These are phyloP conservation scores for Leucophenga maculata DNA, from an alignment of 2,888 invertebrate genomes.

Conservation along the genomic window DNA sequence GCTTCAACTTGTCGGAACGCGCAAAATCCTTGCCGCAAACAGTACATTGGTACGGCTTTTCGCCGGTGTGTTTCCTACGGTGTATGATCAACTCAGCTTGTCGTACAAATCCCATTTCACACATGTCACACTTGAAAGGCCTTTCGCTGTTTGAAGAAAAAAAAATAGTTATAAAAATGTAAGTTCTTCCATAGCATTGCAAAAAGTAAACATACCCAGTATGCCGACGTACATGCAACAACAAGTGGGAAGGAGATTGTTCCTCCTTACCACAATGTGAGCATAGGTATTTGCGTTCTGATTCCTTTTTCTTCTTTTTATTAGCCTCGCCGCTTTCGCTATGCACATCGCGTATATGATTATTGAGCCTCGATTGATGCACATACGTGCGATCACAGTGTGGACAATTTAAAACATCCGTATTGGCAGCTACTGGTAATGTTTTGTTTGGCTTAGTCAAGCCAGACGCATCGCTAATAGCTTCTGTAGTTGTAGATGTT, in stretches of 20 bases:
- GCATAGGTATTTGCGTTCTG: slow-evolving; percentile 72
- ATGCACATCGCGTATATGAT: slow-evolving; percentile 34
- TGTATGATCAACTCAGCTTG: slow-evolving; percentile 73
- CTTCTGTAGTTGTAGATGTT: too few relatives aligned
- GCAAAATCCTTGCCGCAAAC: slow-evolving; percentile 72
- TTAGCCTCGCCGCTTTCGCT: neutral
- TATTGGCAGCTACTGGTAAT: neutral
- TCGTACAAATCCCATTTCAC: slow-evolving; percentile 74
- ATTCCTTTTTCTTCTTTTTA: slow-evolving; percentile 51
- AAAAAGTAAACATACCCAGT: slow-evolving; percentile 65
- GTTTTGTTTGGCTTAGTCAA: too few relatives aligned
- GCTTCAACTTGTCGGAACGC: slow-evolving; percentile 74
- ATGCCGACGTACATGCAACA: slow-evolving; percentile 77
- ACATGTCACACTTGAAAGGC: slow-evolving; percentile 76
- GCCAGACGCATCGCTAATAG: too few relatives aligned
- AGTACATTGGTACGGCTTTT: slow-evolving; percentile 72
- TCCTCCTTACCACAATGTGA: slow-evolving; percentile 75
- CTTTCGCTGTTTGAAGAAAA: slow-evolving; percentile 70
- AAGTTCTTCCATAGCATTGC: too few relatives aligned
- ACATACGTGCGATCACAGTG: slow-evolving; percentile 40
- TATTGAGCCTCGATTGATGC: slow-evolving; percentile 38
- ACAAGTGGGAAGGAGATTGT: slow-evolving; percentile 74
- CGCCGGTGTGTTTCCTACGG: slow-evolving; percentile 75
- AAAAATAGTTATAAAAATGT: too few relatives aligned
- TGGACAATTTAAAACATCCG: slow-evolving; percentile 26